These are phyloP conservation scores for Caenorhabditis sp. DNA, from an alignment of 2,888 invertebrate species.

Conservation along the genomic window DNA sequence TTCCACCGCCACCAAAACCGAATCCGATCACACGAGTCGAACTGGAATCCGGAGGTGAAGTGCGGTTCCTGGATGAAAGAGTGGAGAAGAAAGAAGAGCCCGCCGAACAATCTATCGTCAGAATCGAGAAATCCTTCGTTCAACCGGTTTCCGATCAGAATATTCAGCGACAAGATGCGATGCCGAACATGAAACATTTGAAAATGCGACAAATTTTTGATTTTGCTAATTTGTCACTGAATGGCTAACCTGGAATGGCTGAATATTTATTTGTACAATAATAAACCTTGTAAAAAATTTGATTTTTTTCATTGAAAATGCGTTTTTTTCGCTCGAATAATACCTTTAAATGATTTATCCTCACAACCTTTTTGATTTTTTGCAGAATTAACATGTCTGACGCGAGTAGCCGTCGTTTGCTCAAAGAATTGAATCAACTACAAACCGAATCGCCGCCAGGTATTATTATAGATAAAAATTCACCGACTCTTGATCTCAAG, in stretches of 20 bases:
- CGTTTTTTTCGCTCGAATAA: background rate
- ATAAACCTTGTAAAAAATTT: background rate
- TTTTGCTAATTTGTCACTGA: background rate
- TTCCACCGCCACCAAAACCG: slow-evolving; percentile 34
- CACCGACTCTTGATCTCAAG: slow-evolving; percentile 42
- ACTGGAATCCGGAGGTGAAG: slow-evolving; percentile 8
- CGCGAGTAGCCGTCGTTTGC: slow-evolving; percentile 48
- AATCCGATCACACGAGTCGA: slow-evolving; percentile 14
- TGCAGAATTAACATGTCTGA: slow-evolving; percentile 36
- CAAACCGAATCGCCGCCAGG: slow-evolving; percentile 68
- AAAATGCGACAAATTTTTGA: background rate
- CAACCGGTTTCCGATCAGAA: background rate
- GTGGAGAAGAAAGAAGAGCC: background rate
- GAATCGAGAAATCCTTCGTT: background rate
- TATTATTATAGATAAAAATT: slow-evolving; percentile 53
- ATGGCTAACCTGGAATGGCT: background rate
- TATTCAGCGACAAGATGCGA: background rate
- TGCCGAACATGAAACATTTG: background rate
- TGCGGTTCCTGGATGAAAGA: background rate
- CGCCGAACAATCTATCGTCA: background rate
- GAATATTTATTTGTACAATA: background rate
- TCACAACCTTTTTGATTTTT: background rate
- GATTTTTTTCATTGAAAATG: background rate
- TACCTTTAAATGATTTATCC: background rate
- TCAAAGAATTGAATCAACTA: slow-evolving; percentile 66